phyloP scores from a whole-genome alignment of 2,888 invertebrate species.

The Drosophila neonasuta region DNA sequence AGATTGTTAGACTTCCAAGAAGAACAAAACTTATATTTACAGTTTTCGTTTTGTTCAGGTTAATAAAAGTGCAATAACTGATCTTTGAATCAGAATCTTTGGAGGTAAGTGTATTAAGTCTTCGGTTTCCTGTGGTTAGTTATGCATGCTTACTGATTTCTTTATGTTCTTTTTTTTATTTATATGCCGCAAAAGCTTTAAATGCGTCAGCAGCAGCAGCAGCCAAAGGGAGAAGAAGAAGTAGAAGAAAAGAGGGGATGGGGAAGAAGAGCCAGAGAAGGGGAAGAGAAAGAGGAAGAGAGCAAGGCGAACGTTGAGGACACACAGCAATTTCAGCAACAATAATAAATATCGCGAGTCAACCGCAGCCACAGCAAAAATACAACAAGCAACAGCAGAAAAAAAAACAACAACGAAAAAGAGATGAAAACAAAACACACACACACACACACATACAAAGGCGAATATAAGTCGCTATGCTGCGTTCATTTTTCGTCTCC shows the following conservation, averaged over 20 bases:
- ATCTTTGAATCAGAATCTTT: too few species aligned
- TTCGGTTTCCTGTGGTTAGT: neutral
- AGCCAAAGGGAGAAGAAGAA: slow-evolving; percentile 19
- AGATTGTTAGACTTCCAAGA: too few species aligned
- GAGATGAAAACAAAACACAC: slow-evolving; percentile 33
- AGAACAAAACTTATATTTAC: too few species aligned
- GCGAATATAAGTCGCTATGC: slow-evolving; percentile 37
- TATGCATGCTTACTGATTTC: neutral
- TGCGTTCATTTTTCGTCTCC: neutral
- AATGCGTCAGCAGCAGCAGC: slow-evolving; percentile 71
- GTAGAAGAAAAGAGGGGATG: neutral
- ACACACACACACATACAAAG: slow-evolving; percentile 14
- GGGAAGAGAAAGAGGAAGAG: neutral
- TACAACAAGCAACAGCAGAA: slow-evolving; percentile 30
- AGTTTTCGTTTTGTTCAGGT: too few species aligned
- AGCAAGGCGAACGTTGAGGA: slow-evolving; percentile 41
- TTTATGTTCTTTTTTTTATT: slow-evolving; percentile 52
- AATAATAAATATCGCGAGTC: slow-evolving; percentile 76
- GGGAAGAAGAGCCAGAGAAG: slow-evolving; percentile 12
- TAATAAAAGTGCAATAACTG: too few species aligned
- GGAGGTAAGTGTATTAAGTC: neutral
- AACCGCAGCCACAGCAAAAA: slow-evolving; percentile 69
- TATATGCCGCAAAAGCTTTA: slow-evolving; percentile 75
- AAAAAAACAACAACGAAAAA: slow-evolving; percentile 17
- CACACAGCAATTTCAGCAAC: slow-evolving; percentile 74